Percentiles rank a stretch among this genome's conserved stretches.
Evolutionary conservation across 2,113 vertebrate genomes (phyloP).

Genomic region (Gymnocephalus cernua): DNA sequence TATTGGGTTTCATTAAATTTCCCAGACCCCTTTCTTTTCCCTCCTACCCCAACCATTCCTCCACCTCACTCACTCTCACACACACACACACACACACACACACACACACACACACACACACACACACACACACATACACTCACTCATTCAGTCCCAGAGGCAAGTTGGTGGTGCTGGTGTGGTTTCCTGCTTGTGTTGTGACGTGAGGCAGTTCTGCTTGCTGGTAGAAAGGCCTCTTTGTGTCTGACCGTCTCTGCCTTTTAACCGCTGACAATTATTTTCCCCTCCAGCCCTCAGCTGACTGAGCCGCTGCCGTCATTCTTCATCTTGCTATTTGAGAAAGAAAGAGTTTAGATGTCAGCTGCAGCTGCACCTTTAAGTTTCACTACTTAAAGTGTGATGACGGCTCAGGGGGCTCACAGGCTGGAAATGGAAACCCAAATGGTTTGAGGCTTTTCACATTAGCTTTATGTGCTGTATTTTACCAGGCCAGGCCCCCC

Average conservation of each 20-base stretch:
- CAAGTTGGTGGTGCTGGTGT: conserved; percentile 55
- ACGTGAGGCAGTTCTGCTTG: conserved; percentile 64
- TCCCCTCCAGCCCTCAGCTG: conserved; percentile 69
- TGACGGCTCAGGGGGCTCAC: neutral
- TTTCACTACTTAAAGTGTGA: conserved; percentile 6
- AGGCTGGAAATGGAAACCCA: neutral
- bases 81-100: conserved; percentile 13
- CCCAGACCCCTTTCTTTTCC: conserved; percentile 60
- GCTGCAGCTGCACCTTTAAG: conserved; percentile 59
- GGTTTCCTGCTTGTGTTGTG: conserved; percentile 79
- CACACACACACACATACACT: conserved; percentile 14
- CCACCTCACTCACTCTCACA: neutral
- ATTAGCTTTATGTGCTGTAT: neutral
- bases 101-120: conserved; percentile 8
- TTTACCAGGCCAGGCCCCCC: conserved; percentile 27
- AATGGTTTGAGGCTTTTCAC: conserved; percentile 3
- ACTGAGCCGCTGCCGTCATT: conserved; percentile 60
- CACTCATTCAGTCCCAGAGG: conserved; percentile 51
- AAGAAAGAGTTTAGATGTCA: conserved; percentile 48
- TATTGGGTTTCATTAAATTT: conserved; percentile 80
- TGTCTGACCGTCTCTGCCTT: conserved; percentile 59
- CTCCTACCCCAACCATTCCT: conserved; percentile 36
- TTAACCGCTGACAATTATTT: conserved; percentile 75
- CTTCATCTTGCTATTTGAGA: conserved; percentile 18
- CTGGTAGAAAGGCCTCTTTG: conserved; percentile 78